phyloP scores from a whole-genome alignment of 2,797 vertebrate genomes.

The Melanogrammus aeglefinus region DNA sequence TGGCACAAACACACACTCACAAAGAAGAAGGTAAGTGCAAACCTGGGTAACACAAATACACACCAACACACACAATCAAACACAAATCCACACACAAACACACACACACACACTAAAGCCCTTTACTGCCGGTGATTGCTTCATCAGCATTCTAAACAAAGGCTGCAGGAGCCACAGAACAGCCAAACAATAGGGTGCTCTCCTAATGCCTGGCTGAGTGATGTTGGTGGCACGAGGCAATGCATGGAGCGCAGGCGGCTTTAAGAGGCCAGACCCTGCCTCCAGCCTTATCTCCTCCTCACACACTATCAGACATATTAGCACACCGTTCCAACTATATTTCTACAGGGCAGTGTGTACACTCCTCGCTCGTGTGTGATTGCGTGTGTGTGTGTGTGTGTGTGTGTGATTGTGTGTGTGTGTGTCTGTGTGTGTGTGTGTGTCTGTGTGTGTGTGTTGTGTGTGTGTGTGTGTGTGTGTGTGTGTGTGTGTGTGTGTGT shows the following conservation, averaged over 20 bases:
- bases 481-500: slow-evolving; percentile 23
- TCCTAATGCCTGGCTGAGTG: slow-evolving; percentile 43
- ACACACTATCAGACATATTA: slow-evolving; percentile 72
- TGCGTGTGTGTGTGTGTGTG: slow-evolving; percentile 15
- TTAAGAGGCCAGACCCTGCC: slow-evolving; percentile 53
- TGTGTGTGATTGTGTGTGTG: background rate
- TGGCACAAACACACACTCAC: too few relatives aligned
- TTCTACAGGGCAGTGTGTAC: background rate
- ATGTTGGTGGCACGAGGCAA: slow-evolving; percentile 54
- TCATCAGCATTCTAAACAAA: slow-evolving; percentile 45
- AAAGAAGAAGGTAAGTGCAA: too few relatives aligned
- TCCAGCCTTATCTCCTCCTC: slow-evolving; percentile 61
- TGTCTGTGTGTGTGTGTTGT: slow-evolving; percentile 26
- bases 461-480: slow-evolving; percentile 20
- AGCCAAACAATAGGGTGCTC: slow-evolving; percentile 54
- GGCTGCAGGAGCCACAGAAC: slow-evolving; percentile 53
- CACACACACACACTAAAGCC: slow-evolving; percentile 10
- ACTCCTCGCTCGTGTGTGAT: slow-evolving; percentile 13
- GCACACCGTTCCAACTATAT: slow-evolving; percentile 55
- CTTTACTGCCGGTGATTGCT: slow-evolving; percentile 39
- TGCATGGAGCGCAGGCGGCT: slow-evolving; percentile 52
- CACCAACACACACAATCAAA: background rate
- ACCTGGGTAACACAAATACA: background rate
- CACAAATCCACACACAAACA: background rate
- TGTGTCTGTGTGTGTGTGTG: background rate